Evolutionary conservation across 1,140 invertebrate genomes (phyloP).

Genomic region (Diachasmimorpha longicaudata): DNA sequence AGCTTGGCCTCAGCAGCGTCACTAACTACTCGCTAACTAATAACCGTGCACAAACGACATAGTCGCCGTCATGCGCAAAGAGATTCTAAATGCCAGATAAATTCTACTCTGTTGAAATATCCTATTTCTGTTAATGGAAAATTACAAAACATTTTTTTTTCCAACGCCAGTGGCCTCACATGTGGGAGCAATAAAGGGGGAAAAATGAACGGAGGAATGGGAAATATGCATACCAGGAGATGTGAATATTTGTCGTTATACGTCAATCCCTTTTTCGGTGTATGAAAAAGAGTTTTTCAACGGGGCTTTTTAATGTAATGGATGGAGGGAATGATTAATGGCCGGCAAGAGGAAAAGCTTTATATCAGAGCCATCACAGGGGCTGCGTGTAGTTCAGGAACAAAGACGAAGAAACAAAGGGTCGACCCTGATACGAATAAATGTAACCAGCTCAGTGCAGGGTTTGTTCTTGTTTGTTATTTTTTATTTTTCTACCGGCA

Average conservation of each 20-base stretch:
- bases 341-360: not conserved
- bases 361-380: not conserved
- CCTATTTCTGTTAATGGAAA: constrained; percentile 1
- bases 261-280: not conserved
- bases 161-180: not conserved
- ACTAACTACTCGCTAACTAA: constrained; percentile 20
- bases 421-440: not conserved
- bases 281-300: constrained; percentile 1
- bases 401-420: constrained; percentile 11
- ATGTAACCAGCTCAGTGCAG: not conserved
- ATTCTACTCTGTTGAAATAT: constrained; percentile 14
- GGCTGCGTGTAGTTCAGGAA: not conserved
- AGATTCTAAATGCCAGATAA: constrained; percentile 24
- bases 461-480: not conserved
- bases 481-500: not conserved
- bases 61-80: not conserved
- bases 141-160: constrained; percentile 11
- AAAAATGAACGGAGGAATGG: not conserved
- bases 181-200: not conserved
- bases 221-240: not conserved
- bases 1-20: constrained; percentile 19
- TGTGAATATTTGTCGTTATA: not conserved
- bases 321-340: constrained; percentile 12
- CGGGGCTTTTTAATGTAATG: not conserved
- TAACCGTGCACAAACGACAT: constrained; percentile 14